phyloP scores from a whole-genome alignment of 2,797 vertebrate genomes.

The Malacoraja senta region DNA sequence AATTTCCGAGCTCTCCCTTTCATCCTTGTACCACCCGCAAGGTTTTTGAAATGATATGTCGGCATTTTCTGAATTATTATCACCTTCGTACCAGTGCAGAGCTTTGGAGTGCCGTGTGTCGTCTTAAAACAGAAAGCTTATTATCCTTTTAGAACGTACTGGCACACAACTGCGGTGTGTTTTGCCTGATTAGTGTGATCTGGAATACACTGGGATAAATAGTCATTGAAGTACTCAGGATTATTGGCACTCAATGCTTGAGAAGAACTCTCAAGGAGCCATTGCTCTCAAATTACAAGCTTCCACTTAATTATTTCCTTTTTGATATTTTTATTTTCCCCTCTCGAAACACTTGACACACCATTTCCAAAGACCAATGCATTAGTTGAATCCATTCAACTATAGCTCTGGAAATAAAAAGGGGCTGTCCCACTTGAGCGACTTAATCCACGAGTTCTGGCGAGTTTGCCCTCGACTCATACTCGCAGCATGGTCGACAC shows the following conservation, averaged over 20 bases:
- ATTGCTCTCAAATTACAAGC: not conserved
- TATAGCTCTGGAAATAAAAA: not conserved
- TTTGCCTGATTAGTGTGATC: not conserved
- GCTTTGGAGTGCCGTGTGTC: not conserved
- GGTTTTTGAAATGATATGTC: not conserved
- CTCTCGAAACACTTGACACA: not conserved
- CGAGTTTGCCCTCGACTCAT: too few relatives aligned
- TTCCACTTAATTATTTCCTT: not conserved
- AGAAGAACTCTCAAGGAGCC: not conserved
- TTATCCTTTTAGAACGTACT: not conserved
- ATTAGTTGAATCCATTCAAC: not conserved
- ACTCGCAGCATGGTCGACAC: too few relatives aligned
- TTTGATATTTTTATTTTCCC: not conserved
- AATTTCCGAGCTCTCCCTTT: not conserved
- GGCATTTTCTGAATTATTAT: not conserved
- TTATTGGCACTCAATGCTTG: too few relatives aligned
- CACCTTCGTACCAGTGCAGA: not conserved
- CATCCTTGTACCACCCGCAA: not conserved
- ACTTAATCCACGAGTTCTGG: too few relatives aligned
- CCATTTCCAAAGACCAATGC: not conserved
- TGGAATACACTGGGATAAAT: not conserved
- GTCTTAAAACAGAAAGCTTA: not conserved
- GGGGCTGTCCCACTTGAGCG: too few relatives aligned
- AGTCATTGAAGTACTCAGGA: not conserved
- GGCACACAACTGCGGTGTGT: too few relatives aligned